phyloP scores from a whole-genome alignment of 2,888 invertebrate species.

The Pogonocherus hispidulus region DNA sequence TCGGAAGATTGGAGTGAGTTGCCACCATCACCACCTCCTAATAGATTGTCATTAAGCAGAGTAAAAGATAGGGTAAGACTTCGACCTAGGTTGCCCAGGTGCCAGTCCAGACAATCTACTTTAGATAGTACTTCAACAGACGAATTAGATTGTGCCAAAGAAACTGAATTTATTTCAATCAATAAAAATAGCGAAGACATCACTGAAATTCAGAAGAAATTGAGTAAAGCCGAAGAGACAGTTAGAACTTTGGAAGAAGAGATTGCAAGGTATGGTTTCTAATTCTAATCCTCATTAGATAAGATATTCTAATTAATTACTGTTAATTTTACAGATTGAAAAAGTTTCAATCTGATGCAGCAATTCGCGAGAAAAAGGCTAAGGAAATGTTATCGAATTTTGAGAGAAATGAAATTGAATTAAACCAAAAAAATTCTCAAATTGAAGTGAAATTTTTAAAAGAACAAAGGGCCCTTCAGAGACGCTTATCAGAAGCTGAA shows the following conservation, averaged over 20 bases:
- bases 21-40: constrained; percentile 78
- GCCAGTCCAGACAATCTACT: constrained; percentile 72
- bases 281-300: not conserved
- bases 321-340: constrained; percentile 71
- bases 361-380: constrained; percentile 80
- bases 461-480: constrained; percentile 68
- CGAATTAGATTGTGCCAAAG: constrained; percentile 68
- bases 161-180: constrained; percentile 66
- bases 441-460: constrained; percentile 80
- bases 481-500: constrained; percentile 75
- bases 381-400: constrained; percentile 83
- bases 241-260: constrained; percentile 80
- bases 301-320: constrained; percentile 19
- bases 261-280: constrained; percentile 69
- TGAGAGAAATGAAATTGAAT: constrained; percentile 83
- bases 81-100: constrained; percentile 62
- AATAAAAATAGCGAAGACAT: constrained; percentile 79
- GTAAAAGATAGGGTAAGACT: constrained; percentile 73
- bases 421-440: constrained; percentile 79
- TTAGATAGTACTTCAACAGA: constrained; percentile 77
- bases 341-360: constrained; percentile 79
- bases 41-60: constrained; percentile 73
- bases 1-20: constrained; percentile 85
- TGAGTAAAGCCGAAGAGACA: constrained; percentile 75
- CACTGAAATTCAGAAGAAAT: constrained; percentile 79